Percentiles rank a stretch among this genome's conserved stretches.
These are phyloP conservation scores for Myrmecophaga tridactyla DNA, from an alignment of 2,113 vertebrate species.

Conservation along the genomic window DNA sequence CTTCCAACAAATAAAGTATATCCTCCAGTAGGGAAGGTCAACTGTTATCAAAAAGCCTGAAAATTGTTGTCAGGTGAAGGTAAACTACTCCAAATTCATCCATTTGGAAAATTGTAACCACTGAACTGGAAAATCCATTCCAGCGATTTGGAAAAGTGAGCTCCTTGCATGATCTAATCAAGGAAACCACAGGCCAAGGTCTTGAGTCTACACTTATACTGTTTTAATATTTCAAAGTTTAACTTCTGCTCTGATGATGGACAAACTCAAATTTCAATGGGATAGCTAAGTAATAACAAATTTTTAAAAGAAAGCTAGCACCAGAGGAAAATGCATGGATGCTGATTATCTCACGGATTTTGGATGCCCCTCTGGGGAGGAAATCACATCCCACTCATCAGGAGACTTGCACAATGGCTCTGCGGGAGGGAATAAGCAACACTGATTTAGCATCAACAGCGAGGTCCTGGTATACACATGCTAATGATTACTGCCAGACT, in stretches of 20 bases:
- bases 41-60: neutral
- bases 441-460: too few species aligned
- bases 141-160: neutral
- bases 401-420: neutral
- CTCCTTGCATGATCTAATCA: neutral
- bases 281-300: neutral
- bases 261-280: neutral
- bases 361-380: neutral
- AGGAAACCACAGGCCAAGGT: neutral
- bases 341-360: neutral
- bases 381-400: neutral
- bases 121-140: neutral
- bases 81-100: neutral
- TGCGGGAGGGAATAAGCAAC: neutral
- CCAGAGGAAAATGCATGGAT: neutral
- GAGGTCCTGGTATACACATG: neutral
- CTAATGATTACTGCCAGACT: neutral
- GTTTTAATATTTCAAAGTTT: neutral
- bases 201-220: rapidly evolving
- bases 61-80: neutral
- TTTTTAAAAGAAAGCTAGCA: neutral
- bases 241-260: neutral
- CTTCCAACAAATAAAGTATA: neutral
- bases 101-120: conserved; percentile 27
- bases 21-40: neutral